phyloP scores from a whole-genome alignment of 2,113 vertebrate genomes.

The Paradoxurus hermaphroditus region DNA sequence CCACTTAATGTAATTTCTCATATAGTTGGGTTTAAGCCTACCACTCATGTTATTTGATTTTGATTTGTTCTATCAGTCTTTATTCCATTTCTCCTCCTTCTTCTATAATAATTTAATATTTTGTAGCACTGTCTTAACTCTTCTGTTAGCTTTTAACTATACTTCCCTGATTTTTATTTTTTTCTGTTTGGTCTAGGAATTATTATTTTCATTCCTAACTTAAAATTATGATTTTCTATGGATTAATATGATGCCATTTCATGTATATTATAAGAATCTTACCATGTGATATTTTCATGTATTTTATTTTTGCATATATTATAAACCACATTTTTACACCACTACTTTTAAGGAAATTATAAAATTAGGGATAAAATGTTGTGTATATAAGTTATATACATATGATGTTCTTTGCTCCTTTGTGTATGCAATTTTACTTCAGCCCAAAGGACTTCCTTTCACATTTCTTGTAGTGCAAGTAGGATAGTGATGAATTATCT shows the following conservation, averaged over 20 bases:
- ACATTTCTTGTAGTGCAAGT: neutral
- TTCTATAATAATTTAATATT: neutral
- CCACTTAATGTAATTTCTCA: neutral
- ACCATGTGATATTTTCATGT: neutral
- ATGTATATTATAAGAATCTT: neutral
- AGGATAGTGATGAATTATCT: neutral
- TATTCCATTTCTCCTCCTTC: neutral
- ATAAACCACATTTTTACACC: neutral
- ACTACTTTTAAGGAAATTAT: slow-evolving; percentile 12
- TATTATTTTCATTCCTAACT: neutral
- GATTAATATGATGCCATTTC: slow-evolving; percentile 3
- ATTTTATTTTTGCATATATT: slow-evolving; percentile 14
- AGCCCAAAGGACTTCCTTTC: neutral
- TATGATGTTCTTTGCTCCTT: neutral
- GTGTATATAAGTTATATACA: neutral
- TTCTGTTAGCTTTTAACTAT: neutral
- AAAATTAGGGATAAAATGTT: neutral
- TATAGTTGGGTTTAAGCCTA: neutral
- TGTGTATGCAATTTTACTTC: neutral
- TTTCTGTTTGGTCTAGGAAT: neutral
- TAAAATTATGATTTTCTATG: neutral
- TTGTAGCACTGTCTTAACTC: neutral
- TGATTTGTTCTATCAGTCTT: neutral
- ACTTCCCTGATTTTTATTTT: neutral
- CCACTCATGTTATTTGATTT: neutral